phyloP scores from a whole-genome alignment of 2,113 vertebrate genomes.

The Erythrolamprus reginae region DNA sequence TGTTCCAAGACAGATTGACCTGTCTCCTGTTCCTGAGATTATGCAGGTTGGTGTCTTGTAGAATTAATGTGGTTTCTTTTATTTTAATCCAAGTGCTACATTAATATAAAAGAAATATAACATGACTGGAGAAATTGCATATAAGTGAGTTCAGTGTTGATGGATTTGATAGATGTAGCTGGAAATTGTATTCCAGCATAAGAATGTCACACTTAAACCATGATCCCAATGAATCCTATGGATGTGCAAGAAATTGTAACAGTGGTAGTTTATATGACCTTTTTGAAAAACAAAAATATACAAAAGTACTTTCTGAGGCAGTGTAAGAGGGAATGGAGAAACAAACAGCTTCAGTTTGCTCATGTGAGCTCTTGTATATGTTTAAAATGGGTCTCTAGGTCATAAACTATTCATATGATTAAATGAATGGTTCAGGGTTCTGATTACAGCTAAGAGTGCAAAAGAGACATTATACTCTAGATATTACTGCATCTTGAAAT shows the following conservation, averaged over 20 bases:
- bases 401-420: background rate
- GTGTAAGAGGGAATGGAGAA: background rate
- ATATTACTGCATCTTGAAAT: background rate
- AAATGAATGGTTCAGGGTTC: background rate
- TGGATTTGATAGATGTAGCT: background rate
- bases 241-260: background rate
- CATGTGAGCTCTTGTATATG: background rate
- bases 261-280: background rate
- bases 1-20: background rate
- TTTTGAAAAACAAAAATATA: background rate
- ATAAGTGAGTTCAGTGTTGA: background rate
- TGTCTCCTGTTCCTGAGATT: constrained; percentile 10
- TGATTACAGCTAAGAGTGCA: background rate
- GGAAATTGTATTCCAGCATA: background rate
- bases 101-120: constrained; percentile 12
- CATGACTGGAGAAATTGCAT: background rate
- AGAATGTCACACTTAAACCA: background rate
- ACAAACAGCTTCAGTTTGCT: background rate
- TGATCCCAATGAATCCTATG: background rate
- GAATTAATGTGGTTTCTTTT: background rate
- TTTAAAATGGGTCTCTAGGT: background rate
- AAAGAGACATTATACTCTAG: background rate
- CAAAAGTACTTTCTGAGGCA: background rate
- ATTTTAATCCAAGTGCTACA: constrained; percentile 34
- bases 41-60: background rate